Percentiles rank a stretch among this genome's conserved stretches.
Conservation (phyloP, 2,888 invertebrate genomes). For the Leptinotarsa juncta region DNA sequence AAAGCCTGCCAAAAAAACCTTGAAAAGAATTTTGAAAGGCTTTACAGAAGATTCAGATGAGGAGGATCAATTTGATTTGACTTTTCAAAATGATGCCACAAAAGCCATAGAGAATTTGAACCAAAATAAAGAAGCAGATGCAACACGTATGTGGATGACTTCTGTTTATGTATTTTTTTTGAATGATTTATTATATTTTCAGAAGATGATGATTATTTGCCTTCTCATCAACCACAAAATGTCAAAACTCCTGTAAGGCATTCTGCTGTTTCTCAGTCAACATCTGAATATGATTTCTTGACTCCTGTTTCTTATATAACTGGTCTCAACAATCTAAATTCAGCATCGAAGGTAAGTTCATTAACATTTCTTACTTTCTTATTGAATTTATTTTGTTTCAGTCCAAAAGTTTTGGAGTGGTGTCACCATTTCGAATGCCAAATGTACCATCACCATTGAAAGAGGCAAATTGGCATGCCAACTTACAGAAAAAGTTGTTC, state of each 20-base stretch:
- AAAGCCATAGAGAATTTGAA: constrained; percentile 31
- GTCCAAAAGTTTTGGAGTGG: constrained; percentile 50
- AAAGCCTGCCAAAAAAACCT: constrained; percentile 46
- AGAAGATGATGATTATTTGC: constrained; percentile 57
- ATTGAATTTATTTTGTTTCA: constrained; percentile 27
- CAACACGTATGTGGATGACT: constrained; percentile 36
- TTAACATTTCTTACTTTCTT: constrained; percentile 3
- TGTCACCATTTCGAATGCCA: constrained; percentile 51
- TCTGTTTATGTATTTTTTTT: background rate
- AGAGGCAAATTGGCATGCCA: constrained; percentile 47
- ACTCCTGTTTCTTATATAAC: constrained; percentile 67
- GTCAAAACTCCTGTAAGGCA: constrained; percentile 53
- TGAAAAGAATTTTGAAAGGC: constrained; percentile 58
- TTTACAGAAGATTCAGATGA: constrained; percentile 60
- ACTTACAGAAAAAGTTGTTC: constrained; percentile 65
- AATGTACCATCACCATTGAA: constrained; percentile 56
- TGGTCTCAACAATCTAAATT: constrained; percentile 61
- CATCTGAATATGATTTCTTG: constrained; percentile 62
- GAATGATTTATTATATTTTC: constrained; percentile 36
- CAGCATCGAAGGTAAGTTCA: constrained; percentile 58
- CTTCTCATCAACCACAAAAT: constrained; percentile 56
- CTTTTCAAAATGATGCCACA: constrained; percentile 22
- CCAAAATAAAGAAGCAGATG: constrained; percentile 28
- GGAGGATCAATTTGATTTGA: constrained; percentile 37
- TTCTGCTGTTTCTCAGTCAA: constrained; percentile 42